phyloP scores from a whole-genome alignment of 2,888 invertebrate genomes.

The Meiosimyza platycephala region DNA sequence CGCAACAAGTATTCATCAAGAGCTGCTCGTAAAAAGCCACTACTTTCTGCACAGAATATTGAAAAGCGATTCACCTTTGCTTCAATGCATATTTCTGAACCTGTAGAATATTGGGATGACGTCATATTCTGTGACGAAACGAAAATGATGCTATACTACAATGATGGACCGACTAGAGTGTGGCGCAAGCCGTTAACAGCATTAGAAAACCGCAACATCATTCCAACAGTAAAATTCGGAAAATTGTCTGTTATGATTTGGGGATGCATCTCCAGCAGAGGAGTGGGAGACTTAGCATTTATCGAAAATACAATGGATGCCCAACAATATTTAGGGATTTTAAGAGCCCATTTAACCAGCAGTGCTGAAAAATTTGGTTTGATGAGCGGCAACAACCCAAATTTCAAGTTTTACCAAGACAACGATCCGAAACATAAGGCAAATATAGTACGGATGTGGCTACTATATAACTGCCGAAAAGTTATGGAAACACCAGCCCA shows the following conservation, averaged over 20 bases:
- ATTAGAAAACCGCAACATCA: conserved; percentile 35
- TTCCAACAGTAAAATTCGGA: conserved; percentile 42
- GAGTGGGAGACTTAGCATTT: conserved; percentile 37
- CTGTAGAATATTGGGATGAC: conserved; percentile 22
- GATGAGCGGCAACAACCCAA: conserved; percentile 3
- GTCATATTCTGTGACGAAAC: background rate
- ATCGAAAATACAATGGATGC: too few species aligned
- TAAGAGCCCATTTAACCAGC: conserved; percentile 30
- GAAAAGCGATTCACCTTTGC: conserved; percentile 34
- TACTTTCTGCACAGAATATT: conserved; percentile 27
- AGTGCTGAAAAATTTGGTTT: conserved; percentile 32
- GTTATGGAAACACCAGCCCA: conserved; percentile 34
- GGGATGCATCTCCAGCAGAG: conserved; percentile 41
- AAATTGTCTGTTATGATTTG: conserved; percentile 43
- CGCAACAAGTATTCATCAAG: background rate
- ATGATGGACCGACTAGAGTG: conserved; percentile 41
- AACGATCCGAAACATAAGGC: too few species aligned
- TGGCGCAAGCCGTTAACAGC: conserved; percentile 39
- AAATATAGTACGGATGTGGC: too few species aligned
- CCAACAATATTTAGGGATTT: conserved; percentile 33
- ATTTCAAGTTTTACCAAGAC: too few species aligned
- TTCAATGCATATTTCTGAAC: conserved; percentile 6
- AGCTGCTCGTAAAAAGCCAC: conserved; percentile 20
- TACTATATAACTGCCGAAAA: conserved; percentile 33
- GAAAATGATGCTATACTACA: conserved; percentile 22